These are phyloP conservation scores for Monochamus saltuarius DNA, from an alignment of 1,140 invertebrate species.

Conservation along the genomic window DNA sequence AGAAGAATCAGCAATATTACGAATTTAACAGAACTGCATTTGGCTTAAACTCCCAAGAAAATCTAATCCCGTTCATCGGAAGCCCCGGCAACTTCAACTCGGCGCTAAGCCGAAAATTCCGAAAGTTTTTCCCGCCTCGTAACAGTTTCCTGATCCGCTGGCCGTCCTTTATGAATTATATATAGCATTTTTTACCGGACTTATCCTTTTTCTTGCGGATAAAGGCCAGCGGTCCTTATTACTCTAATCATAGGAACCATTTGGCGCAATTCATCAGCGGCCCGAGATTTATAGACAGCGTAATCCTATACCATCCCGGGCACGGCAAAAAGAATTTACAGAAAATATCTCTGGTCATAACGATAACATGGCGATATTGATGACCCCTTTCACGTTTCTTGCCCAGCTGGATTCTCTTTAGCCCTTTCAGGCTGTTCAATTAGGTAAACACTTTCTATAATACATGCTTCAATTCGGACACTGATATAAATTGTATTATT, in stretches of 20 bases:
- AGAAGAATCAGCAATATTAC: no score
- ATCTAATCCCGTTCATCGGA: no score
- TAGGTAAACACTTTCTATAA: no score
- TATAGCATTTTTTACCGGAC: constrained; percentile 45
- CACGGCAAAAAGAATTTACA: neutral
- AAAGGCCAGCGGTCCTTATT: constrained; percentile 47
- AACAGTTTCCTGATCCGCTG: constrained; percentile 15
- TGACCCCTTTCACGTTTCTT: no score
- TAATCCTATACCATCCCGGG: constrained; percentile 22
- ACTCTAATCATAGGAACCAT: constrained; percentile 51
- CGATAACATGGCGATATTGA: no score
- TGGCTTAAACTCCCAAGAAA: no score
- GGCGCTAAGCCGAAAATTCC: constrained; percentile 1
- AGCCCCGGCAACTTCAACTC: no score
- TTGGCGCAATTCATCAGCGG: constrained; percentile 47
- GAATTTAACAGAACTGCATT: no score
- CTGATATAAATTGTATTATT: no score
- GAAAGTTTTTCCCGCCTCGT: neutral
- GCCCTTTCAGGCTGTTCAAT: no score
- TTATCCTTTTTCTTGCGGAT: constrained; percentile 34
- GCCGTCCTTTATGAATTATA: constrained; percentile 48
- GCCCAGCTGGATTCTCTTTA: no score
- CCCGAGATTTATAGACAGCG: constrained; percentile 42
- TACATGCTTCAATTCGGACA: no score
- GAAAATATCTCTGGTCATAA: neutral